Evolutionary conservation across 2,113 vertebrate species (phyloP).

Genomic region (Corvus cornix): DNA sequence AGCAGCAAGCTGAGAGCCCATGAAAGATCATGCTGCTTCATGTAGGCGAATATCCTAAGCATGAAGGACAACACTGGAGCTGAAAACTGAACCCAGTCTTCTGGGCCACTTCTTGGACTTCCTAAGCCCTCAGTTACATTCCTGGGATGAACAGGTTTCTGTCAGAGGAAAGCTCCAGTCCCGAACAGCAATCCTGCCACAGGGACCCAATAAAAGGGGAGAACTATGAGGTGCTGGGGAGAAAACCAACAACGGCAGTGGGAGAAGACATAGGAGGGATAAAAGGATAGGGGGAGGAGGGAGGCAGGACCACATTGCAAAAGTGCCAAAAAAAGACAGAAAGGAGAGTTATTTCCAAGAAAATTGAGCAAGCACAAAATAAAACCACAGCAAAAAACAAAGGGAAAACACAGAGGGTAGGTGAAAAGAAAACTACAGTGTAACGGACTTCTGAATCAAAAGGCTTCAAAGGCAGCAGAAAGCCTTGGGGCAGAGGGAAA

Average conservation of each 20-base stretch:
- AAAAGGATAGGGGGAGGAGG: neutral
- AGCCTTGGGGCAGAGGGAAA: neutral
- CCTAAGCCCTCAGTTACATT: neutral
- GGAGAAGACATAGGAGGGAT: neutral
- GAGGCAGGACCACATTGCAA: neutral
- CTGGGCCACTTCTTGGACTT: neutral
- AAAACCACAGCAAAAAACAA: neutral
- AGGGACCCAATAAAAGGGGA: neutral
- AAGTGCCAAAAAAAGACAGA: neutral
- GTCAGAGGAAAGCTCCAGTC: neutral
- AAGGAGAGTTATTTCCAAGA: neutral
- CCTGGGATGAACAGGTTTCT: neutral
- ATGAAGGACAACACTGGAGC: neutral
- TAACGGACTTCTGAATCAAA: neutral
- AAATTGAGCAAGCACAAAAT: neutral
- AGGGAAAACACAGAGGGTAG: neutral
- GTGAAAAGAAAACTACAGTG: neutral
- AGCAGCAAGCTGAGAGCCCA: neutral
- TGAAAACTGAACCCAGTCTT: neutral
- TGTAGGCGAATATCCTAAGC: accelerated
- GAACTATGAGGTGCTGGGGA: neutral
- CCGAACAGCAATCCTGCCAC: neutral
- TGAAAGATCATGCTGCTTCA: neutral
- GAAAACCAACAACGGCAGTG: neutral
- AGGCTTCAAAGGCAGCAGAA: neutral